Percentiles rank a stretch among this genome's conserved stretches.
Conservation (phyloP, 2,113 vertebrate genomes). For the Thamnaconus septentrionalis region DNA sequence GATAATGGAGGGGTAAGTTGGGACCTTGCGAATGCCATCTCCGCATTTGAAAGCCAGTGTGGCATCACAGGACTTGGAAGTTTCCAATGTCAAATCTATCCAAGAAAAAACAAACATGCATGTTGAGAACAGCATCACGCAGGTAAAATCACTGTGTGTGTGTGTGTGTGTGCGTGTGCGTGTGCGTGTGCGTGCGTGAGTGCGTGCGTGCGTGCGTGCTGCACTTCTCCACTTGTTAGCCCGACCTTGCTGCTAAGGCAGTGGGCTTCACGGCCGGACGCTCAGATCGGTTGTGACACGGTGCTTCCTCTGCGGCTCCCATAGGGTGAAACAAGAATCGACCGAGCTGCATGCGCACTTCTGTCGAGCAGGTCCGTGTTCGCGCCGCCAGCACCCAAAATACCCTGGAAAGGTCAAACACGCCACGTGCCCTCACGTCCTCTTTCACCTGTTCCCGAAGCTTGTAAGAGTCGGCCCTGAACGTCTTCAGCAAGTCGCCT, state of each 20-base stretch:
- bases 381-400: conserved; percentile 5
- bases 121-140: no score
- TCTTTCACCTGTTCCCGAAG: no score
- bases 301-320: conserved; percentile 48
- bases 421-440: not conserved
- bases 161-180: not conserved
- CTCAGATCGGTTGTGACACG: conserved; percentile 57
- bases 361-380: conserved; percentile 37
- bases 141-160: no score
- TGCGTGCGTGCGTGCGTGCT: not conserved
- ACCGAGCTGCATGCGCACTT: conserved; percentile 18
- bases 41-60: no score
- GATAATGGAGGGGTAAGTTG: no score
- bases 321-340: conserved; percentile 35
- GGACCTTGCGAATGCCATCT: no score
- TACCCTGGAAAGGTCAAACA: conserved; percentile 22
- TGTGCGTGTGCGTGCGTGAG: not conserved
- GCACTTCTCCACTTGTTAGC: conserved; percentile 15
- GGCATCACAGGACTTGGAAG: no score
- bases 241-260: conserved; percentile 45
- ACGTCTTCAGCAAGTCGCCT: no score
- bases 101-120: no score
- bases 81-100: no score
- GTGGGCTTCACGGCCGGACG: conserved; percentile 34
- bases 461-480: no score